A percentile compares a stretch with the other conserved stretches of the same genome.
Evolutionary conservation across 2,797 vertebrate genomes (phyloP).

Genomic region (Momotus momota): DNA sequence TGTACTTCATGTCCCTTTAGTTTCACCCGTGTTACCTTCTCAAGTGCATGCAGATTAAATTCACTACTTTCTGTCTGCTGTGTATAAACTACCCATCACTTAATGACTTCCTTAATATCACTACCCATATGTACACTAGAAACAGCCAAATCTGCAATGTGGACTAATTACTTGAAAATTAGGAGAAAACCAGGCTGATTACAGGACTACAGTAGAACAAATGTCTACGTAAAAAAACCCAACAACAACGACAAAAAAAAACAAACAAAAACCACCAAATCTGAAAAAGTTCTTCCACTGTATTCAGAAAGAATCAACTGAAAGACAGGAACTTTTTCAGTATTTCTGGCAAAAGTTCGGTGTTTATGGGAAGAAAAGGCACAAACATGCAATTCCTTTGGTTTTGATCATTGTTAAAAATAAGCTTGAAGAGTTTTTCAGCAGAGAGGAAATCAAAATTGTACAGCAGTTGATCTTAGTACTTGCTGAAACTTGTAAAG

Average conservation of each 20-base stretch:
- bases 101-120: background rate
- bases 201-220: background rate
- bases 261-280: background rate
- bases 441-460: constrained; percentile 12
- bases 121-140: background rate
- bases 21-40: background rate
- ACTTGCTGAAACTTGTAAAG: constrained; percentile 58
- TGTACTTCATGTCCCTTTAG: background rate
- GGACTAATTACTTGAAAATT: background rate
- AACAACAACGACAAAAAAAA: no score
- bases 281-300: background rate
- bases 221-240: background rate
- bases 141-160: background rate
- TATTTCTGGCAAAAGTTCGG: background rate
- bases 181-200: constrained; percentile 33
- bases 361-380: constrained; percentile 11
- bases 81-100: background rate
- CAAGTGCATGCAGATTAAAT: background rate
- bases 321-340: background rate
- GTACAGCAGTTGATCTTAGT: background rate
- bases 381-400: background rate
- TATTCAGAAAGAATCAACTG: background rate
- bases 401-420: background rate
- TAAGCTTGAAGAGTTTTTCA: background rate
- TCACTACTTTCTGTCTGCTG: background rate